A percentile compares a stretch with the other conserved stretches of the same genome.
These are phyloP conservation scores for Dromococcyx pavoninus DNA, from an alignment of 2,797 vertebrate species.

Conservation along the genomic window DNA sequence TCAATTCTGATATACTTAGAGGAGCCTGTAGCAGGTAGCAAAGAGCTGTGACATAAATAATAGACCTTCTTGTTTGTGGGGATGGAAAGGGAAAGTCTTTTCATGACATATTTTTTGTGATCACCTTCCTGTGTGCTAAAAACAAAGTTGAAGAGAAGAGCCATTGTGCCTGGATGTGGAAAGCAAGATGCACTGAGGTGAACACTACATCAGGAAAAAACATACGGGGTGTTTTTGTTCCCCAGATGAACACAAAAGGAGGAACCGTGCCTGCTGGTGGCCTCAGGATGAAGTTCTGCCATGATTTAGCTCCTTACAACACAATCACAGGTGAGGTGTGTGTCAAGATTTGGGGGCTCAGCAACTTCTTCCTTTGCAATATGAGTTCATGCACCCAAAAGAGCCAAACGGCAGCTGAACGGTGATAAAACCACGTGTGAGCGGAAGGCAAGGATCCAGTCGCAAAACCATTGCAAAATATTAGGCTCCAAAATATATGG, in stretches of 20 bases:
- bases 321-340: rapidly evolving
- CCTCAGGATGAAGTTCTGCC: not conserved
- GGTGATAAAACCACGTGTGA: rapidly evolving
- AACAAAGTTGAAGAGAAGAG: not conserved
- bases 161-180: not conserved
- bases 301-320: rapidly evolving
- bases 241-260: not conserved
- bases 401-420: not conserved
- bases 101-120: rapidly evolving
- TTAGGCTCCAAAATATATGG: not conserved
- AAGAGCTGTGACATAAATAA: not conserved
- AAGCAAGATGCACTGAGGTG: not conserved
- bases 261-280: not conserved
- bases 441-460: not conserved
- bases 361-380: not conserved
- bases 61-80: not conserved
- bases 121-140: not conserved
- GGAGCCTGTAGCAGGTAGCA: slow-evolving; percentile 5
- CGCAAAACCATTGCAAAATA: not conserved
- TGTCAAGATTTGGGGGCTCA: not conserved
- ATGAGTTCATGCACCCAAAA: rapidly evolving
- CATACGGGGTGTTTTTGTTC: not conserved
- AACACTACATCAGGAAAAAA: not conserved
- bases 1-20: rapidly evolving
- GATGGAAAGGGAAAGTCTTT: not conserved